A percentile compares a stretch with the other conserved stretches of the same genome.
phyloP scores from a whole-genome alignment of 2,888 invertebrate species.

The Amblyjoppa proteus region DNA sequence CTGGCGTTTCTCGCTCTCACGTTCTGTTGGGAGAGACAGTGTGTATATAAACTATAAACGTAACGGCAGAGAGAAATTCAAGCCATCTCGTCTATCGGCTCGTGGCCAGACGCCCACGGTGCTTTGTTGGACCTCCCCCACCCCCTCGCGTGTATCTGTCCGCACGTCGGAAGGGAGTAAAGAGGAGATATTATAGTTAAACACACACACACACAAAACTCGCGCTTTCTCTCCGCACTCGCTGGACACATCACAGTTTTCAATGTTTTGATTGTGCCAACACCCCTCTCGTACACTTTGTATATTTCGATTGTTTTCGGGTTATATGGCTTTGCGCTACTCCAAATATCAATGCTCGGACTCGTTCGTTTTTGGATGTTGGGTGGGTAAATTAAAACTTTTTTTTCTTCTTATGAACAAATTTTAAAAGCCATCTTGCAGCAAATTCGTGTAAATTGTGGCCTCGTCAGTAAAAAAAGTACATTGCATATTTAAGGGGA shows the following conservation, averaged over 20 bases:
- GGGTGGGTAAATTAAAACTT: too few relatives aligned
- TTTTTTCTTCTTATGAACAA: too few relatives aligned
- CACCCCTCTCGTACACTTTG: background rate
- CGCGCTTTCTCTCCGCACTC: background rate
- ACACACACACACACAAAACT: background rate
- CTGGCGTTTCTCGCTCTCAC: conserved; percentile 42
- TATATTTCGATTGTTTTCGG: background rate
- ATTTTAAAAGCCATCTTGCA: too few relatives aligned
- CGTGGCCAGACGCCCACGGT: conserved; percentile 61
- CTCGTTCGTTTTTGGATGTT: background rate
- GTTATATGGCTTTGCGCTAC: background rate
- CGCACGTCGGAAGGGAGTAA: background rate
- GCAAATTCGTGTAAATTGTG: too few relatives aligned
- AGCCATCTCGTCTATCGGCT: conserved; percentile 60
- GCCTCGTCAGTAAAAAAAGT: too few relatives aligned
- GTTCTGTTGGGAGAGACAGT: background rate
- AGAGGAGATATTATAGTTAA: background rate
- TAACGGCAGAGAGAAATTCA: background rate
- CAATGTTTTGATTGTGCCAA: background rate
- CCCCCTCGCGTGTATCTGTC: conserved; percentile 21
- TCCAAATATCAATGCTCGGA: background rate
- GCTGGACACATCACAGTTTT: background rate
- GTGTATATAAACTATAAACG: conserved; percentile 18
- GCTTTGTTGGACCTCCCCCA: conserved; percentile 45
- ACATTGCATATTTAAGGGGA: too few relatives aligned